Evolutionary conservation across 35 echinoderm and acorn worm genomes (phyloP).

Genomic region (Holothuria glaberrima): DNA sequence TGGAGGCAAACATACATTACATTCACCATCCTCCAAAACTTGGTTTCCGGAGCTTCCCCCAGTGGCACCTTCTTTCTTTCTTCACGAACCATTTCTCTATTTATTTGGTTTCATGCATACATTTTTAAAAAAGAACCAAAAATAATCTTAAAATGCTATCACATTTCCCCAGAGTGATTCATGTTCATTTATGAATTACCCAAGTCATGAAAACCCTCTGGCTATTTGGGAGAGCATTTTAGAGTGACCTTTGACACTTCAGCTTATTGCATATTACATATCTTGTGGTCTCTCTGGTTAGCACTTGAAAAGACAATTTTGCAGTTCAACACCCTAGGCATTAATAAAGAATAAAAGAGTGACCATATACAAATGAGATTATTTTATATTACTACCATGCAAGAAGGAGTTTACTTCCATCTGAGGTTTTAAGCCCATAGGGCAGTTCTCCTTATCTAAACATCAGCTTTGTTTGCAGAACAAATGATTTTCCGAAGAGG

Average conservation of each 20-base stretch:
- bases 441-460: neutral
- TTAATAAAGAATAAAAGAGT: slow-evolving; percentile 31
- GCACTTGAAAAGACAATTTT: neutral
- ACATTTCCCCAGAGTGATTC: too few relatives aligned
- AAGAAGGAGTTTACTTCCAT: neutral
- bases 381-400: slow-evolving; percentile 5
- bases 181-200: too few relatives aligned
- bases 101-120: too few relatives aligned
- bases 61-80: too few relatives aligned
- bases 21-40: too few relatives aligned
- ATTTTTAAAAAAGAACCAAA: too few relatives aligned
- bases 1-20: too few relatives aligned
- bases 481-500: slow-evolving; percentile 19
- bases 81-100: too few relatives aligned
- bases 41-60: too few relatives aligned
- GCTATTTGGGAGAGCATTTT: too few relatives aligned
- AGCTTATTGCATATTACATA: neutral
- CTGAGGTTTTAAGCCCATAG: slow-evolving; percentile 22
- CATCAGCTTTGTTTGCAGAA: slow-evolving; percentile 17
- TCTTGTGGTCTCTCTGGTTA: neutral
- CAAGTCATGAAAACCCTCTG: too few relatives aligned
- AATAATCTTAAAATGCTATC: too few relatives aligned
- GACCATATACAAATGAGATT: slow-evolving; percentile 20
- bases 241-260: slow-evolving; percentile 18
- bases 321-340: slow-evolving; percentile 1